phyloP scores from a whole-genome alignment of 1,140 invertebrate species.

The Marisa cornuarietis region DNA sequence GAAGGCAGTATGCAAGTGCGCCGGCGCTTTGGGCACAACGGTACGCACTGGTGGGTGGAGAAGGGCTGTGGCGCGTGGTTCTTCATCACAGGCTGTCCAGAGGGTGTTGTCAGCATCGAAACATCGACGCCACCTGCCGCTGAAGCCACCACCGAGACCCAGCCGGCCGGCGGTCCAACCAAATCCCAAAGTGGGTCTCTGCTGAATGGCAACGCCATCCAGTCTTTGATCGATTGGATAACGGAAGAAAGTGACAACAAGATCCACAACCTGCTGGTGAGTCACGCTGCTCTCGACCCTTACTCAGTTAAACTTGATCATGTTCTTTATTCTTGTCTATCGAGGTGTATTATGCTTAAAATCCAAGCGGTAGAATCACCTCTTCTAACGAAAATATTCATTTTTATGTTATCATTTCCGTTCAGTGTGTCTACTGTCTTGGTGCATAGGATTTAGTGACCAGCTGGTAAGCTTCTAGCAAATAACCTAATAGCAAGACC shows the following conservation, averaged over 20 bases:
- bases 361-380: no score
- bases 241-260: background rate
- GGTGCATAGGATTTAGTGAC: no score
- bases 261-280: background rate
- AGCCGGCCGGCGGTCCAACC: background rate
- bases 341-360: no score
- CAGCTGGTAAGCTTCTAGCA: no score
- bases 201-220: background rate
- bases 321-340: no score
- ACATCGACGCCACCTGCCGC: background rate
- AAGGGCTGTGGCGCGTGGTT: conserved; percentile 33
- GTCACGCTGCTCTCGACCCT: background rate
- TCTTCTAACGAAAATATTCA: no score
- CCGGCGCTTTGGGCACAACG: conserved; percentile 27
- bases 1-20: background rate
- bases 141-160: no score
- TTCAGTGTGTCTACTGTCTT: no score
- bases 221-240: conserved; percentile 7
- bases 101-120: no score
- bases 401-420: no score
- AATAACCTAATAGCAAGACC: no score
- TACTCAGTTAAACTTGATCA: no score
- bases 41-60: conserved; percentile 32
- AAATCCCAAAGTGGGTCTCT: background rate
- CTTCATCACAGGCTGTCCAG: conserved; percentile 23